Evolutionary conservation across 2,113 vertebrate species (phyloP).

Genomic region (Antechinus flavipes): DNA sequence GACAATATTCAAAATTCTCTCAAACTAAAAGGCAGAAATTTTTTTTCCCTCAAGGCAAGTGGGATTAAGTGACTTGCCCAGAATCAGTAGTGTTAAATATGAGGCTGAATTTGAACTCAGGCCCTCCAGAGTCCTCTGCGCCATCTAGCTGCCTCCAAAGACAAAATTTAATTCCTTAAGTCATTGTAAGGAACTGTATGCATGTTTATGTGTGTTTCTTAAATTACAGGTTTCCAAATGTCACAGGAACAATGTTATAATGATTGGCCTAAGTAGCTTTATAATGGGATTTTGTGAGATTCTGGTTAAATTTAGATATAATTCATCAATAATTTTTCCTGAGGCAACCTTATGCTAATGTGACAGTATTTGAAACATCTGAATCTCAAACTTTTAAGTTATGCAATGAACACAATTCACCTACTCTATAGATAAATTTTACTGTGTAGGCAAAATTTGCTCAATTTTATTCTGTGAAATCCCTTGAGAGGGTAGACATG

Average conservation of each 20-base stretch:
- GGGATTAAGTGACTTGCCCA: too few species aligned
- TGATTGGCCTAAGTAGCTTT: not conserved
- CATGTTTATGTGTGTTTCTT: not conserved
- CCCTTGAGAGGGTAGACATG: not conserved
- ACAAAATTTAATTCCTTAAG: not conserved
- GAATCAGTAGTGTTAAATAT: too few species aligned
- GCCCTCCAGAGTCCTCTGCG: too few species aligned
- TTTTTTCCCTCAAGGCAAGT: too few species aligned
- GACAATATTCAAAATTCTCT: conserved; percentile 38
- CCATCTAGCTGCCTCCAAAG: not conserved
- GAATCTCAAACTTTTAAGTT: conserved; percentile 42
- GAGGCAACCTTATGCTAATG: not conserved
- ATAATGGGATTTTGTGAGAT: not conserved
- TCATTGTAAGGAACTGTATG: not conserved
- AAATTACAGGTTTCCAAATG: not conserved
- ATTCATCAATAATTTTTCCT: not conserved
- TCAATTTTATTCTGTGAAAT: not conserved
- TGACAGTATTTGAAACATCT: conserved; percentile 23
- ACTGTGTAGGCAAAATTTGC: not conserved
- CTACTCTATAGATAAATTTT: conserved; percentile 12
- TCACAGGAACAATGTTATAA: not conserved
- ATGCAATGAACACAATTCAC: conserved; percentile 39
- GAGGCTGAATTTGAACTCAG: too few species aligned
- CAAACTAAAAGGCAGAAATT: conserved; percentile 26
- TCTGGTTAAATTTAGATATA: not conserved